A percentile compares a stretch with the other conserved stretches of the same genome.
Evolutionary conservation across 2,797 vertebrate genomes (phyloP).

Genomic region (Smutsia temminckii): DNA sequence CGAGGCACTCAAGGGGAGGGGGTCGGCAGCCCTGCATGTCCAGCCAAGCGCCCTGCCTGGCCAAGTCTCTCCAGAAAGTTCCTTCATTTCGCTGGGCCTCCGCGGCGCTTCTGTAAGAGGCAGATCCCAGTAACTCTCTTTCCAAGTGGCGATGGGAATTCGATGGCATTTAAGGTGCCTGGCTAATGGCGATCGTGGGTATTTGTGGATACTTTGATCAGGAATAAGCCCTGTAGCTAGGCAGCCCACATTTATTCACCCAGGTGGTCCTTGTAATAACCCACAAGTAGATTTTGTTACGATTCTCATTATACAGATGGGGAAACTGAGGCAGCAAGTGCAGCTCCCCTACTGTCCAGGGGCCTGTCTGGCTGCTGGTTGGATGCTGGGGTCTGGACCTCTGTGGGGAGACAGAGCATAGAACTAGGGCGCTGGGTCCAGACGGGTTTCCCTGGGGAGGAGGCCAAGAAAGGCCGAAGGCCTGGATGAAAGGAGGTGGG

Average conservation of each 20-base stretch:
- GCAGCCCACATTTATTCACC: too few species aligned
- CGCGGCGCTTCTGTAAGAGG: accelerated
- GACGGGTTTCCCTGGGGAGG: background rate
- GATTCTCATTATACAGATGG: accelerated
- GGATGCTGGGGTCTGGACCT: background rate
- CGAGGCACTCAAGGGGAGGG: accelerated
- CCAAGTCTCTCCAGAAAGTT: background rate
- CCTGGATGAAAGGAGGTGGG: too few species aligned
- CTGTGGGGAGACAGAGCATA: accelerated
- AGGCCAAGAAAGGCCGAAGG: background rate
- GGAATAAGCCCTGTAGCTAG: too few species aligned
- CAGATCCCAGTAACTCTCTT: background rate
- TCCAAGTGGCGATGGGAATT: background rate
- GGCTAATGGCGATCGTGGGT: background rate
- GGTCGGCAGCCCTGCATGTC: accelerated
- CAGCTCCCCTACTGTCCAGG: accelerated
- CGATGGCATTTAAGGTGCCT: background rate
- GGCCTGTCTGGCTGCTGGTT: accelerated
- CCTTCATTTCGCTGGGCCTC: background rate
- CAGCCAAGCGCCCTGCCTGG: accelerated
- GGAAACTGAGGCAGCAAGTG: accelerated
- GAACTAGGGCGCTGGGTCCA: accelerated
- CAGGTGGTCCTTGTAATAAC: too few species aligned
- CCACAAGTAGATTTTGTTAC: accelerated
- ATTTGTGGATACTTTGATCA: background rate